Evolutionary conservation across 2,113 vertebrate genomes (phyloP).

Genomic region (Larimichthys crocea): DNA sequence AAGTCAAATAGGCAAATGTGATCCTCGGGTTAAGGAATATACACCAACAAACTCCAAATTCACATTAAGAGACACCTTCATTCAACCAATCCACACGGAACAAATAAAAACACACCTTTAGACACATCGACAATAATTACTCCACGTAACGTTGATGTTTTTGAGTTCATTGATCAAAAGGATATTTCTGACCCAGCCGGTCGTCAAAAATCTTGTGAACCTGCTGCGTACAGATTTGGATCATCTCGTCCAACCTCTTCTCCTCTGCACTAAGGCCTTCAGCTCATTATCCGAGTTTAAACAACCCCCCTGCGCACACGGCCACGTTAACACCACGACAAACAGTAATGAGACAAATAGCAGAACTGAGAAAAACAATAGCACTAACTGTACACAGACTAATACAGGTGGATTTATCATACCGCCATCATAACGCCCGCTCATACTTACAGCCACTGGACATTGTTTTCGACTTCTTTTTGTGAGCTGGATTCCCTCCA

Average conservation of each 20-base stretch:
- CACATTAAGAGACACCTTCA: not conserved
- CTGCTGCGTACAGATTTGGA: conserved; percentile 88
- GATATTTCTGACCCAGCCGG: conserved; percentile 92
- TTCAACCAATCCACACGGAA: not conserved
- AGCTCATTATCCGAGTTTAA: not conserved
- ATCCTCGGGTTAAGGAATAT: conserved; percentile 82
- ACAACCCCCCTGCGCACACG: conserved; percentile 84
- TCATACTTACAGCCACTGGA: conserved; percentile 95
- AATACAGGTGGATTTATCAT: not conserved
- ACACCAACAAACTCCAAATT: no score
- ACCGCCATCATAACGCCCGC: conserved; percentile 24
- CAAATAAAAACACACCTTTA: not conserved
- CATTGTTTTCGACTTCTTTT: conserved; percentile 94
- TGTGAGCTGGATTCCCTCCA: conserved; percentile 94
- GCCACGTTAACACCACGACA: not conserved
- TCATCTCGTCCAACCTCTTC: conserved; percentile 91
- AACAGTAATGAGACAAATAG: not conserved
- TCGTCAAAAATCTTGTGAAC: conserved; percentile 91
- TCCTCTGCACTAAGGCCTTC: conserved; percentile 89
- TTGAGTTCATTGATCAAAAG: conserved; percentile 75
- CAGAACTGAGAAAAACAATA: not conserved
- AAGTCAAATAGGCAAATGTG: conserved; percentile 94
- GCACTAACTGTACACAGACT: not conserved
- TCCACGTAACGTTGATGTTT: not conserved
- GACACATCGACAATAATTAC: not conserved